phyloP scores from a whole-genome alignment of 2,113 vertebrate genomes.

The Corynorhinus townsendii region DNA sequence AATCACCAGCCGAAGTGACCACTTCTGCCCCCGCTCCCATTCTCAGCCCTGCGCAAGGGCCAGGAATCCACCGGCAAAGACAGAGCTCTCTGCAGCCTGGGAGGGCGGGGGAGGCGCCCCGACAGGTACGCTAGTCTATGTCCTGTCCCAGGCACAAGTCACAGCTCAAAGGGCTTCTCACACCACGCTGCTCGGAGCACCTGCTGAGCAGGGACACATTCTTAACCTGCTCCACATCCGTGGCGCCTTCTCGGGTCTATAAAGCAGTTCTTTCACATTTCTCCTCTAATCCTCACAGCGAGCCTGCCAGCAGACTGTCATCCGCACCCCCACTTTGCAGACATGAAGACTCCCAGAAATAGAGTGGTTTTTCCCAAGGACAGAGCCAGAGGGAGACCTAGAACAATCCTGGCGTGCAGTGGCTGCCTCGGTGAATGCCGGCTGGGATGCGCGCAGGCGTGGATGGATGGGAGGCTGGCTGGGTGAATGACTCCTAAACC shows the following conservation, averaged over 20 bases:
- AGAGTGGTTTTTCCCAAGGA: neutral
- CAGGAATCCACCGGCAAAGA: neutral
- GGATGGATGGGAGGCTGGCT: neutral
- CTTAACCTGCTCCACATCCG: neutral
- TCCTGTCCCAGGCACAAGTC: neutral
- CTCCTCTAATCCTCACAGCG: neutral
- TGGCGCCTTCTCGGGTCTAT: neutral
- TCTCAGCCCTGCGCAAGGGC: neutral
- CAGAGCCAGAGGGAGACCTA: neutral
- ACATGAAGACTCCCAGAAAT: neutral
- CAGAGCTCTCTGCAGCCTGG: neutral
- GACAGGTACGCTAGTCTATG: neutral
- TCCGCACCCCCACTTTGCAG: neutral
- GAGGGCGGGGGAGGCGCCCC: too few species aligned
- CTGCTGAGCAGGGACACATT: neutral
- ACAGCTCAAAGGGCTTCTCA: neutral
- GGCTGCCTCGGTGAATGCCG: rapidly evolving
- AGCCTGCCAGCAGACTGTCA: neutral
- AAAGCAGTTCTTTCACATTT: neutral
- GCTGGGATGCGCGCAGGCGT: neutral
- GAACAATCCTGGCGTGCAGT: too few species aligned
- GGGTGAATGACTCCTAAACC: neutral
- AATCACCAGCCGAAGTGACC: neutral
- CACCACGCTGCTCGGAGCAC: neutral
- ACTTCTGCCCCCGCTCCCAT: neutral